A percentile compares a stretch with the other conserved stretches of the same genome.
These are phyloP conservation scores for Lepus townsendii DNA, from an alignment of 2,797 vertebrate species.

Conservation along the genomic window DNA sequence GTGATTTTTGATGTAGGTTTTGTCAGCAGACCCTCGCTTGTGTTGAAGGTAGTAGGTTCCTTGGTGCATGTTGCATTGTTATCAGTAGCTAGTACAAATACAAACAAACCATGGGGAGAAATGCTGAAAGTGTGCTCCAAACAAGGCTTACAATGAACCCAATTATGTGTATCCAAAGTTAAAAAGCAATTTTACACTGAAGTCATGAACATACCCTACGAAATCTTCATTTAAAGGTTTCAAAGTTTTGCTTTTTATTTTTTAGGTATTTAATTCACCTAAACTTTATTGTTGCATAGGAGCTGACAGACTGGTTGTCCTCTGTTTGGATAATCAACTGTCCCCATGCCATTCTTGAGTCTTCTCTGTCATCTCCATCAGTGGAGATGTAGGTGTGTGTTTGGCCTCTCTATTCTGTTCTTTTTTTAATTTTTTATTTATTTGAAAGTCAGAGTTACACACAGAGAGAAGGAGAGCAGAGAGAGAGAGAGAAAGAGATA, in stretches of 20 bases:
- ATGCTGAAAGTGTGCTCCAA: not conserved
- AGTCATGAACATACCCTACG: not conserved
- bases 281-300: not conserved
- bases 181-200: not conserved
- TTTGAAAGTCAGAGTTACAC: too few species aligned
- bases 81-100: not conserved
- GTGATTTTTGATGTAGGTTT: not conserved
- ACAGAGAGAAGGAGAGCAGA: too few species aligned
- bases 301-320: not conserved
- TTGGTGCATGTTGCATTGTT: not conserved
- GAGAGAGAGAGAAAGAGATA: too few species aligned
- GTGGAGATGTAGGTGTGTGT: not conserved
- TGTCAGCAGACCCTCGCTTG: not conserved
- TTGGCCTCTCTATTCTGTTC: not conserved
- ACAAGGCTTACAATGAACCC: slow-evolving; percentile 14
- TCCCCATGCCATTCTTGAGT: not conserved
- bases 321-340: not conserved
- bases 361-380: not conserved
- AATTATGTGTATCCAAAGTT: not conserved
- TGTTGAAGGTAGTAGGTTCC: not conserved
- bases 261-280: not conserved
- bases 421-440: not conserved
- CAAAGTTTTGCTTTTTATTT: not conserved
- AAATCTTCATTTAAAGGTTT: slow-evolving; percentile 15
- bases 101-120: not conserved